Conservation (phyloP, 2,888 invertebrate species). For the Ochropleura plecta region DNA sequence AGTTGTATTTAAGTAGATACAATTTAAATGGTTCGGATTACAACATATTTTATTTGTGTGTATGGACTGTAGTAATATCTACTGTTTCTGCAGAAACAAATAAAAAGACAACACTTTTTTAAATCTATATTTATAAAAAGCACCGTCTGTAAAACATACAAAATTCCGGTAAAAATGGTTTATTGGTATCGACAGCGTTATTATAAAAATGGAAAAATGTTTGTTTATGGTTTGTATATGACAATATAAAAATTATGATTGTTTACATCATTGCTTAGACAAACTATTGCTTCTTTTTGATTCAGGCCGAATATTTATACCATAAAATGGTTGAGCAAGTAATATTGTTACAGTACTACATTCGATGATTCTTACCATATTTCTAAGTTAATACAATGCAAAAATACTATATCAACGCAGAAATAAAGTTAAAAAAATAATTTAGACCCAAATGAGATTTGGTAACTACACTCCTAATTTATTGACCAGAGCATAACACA, state of each 20-base stretch:
- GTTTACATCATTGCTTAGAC: conserved; percentile 69
- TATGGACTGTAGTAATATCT: too few relatives aligned
- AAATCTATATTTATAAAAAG: conserved; percentile 89
- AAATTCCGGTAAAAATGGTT: conserved; percentile 85
- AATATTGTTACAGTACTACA: conserved; percentile 75
- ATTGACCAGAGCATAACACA: conserved; percentile 75
- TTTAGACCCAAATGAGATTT: conserved; percentile 75
- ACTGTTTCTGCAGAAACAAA: neutral
- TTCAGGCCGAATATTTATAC: conserved; percentile 71
- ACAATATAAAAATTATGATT: conserved; percentile 84
- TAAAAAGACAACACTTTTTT: conserved; percentile 65
- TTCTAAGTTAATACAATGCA: conserved; percentile 72
- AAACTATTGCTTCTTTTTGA: conserved; percentile 72
- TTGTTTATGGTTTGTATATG: conserved; percentile 78
- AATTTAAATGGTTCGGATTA: neutral
- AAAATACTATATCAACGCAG: conserved; percentile 70
- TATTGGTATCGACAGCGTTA: conserved; percentile 85
- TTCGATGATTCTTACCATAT: conserved; percentile 74
- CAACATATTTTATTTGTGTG: neutral
- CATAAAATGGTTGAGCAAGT: conserved; percentile 84
- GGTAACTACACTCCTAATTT: conserved; percentile 81
- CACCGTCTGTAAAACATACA: conserved; percentile 90
- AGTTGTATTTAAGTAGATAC: neutral
- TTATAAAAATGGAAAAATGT: conserved; percentile 86
- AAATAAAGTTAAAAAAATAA: conserved; percentile 67